Base-by-base conservation (phyloP, 2,113 vertebrate genomes). In the Eulemur macaco region DNA sequence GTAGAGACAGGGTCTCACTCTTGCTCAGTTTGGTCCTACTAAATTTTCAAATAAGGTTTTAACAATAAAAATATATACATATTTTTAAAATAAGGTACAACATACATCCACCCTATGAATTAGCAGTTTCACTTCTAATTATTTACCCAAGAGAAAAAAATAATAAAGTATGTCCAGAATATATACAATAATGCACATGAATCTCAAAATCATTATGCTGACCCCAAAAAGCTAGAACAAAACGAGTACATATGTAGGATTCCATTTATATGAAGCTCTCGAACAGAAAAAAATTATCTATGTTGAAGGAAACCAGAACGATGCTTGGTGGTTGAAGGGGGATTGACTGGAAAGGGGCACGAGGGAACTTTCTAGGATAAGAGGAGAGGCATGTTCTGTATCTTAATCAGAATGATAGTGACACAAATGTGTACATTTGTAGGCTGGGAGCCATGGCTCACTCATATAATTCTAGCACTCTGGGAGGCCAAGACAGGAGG, bases 11-110 rank as follows among this genome's bases (percentile, higher is more conserved):
- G 6, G 18, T 56, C 54, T 56, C 54, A 1, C 54, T 56, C 54
- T 56, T 56, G 54, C 54, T 56, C 18, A 20, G 54, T 18, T 5
- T 56, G 54, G 54, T 56, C 54, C 20, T 37, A 50, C 80, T 81
- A 68, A 60, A 90, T n/a, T 76, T 81, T 52, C 47, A 9, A 95
- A 69, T 45, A 74, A 81, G 23, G 12, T 73, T 85, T 89, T 95
- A 92, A 89, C 37, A 42, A 56, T 84, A 71, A 71, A 95, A 77
- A 69, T 12, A 27, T 18, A 69, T 5, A 54, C 42, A 18, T 42
- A 74, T 63, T 74, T 96, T 90, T 78, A 10, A 77, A 95, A 69
- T 84, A 27, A 95, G 50, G 31, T n/a, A 64, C 68, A 91, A 81
- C 13, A 76, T 82, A 60, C 13, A 66, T 64, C 31, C 6, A 94